Base-by-base conservation (phyloP, 2,888 invertebrate species). In the Tribolium freemani region DNA sequence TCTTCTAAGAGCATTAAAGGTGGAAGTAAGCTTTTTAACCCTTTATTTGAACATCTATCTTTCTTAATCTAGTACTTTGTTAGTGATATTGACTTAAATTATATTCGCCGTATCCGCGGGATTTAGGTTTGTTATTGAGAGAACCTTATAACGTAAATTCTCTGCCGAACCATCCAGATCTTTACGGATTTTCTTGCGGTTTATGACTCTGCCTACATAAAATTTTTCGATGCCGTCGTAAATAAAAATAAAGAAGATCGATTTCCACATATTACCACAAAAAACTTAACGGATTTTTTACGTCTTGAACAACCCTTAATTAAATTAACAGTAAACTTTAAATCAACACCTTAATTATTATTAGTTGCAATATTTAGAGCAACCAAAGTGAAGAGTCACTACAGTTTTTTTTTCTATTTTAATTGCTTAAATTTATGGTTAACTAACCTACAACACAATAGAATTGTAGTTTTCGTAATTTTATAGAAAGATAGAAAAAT, bases 11-110 rank as follows among this genome's bases (percentile, higher is more conserved):
- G 78, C 76, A 75, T 79, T 76, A 76, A 76, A 77, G 76, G 76
- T 79, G 75, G 69, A 68, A 72, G 76, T 78, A 75, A 80, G 77
- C 79, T 78, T 80, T 80, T 78, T 73, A 78, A 80, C 78, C 74
- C 79, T 75, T 75, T 77, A 79, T 78, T 80, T 76, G 76, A 78
- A 76, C 79, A 78, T 78, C 77, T 78, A 76, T 80, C 78, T 78
- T 76, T 72, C 73, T 74, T 79, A 79, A 79, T 79, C 76, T 77
- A 77, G 74, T 74, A 79, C 73, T 77, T 78, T 77, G 79, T 78
- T 76, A 75, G 76, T 67, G 75, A 60, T 76, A 75, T 79, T 77
- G 78, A 79, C 77, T 77, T 73, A 76, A 79, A 78, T 79, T 77
- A 77, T 77, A 78, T 72, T 72, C 74, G 63, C 70, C 70, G 75